These are phyloP conservation scores for Graptemys geographica DNA, from an alignment of 2,797 vertebrate genomes.

Conservation along the genomic window DNA sequence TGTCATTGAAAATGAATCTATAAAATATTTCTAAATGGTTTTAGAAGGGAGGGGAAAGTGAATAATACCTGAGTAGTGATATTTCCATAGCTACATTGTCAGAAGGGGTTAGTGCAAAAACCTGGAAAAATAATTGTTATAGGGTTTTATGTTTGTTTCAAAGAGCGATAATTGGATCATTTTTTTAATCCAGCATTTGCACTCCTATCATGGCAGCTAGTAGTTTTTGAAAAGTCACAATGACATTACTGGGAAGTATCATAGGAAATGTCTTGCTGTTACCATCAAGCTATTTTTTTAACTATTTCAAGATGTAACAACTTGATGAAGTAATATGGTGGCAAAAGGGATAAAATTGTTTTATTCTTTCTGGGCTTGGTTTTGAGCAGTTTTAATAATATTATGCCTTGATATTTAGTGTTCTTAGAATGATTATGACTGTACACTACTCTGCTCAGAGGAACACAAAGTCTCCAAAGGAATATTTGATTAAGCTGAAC, in stretches of 20 bases:
- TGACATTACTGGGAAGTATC: background rate
- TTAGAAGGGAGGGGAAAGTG: background rate
- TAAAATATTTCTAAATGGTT: background rate
- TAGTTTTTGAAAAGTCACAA: background rate
- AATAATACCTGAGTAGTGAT: background rate
- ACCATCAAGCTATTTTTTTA: background rate
- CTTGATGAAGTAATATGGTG: background rate
- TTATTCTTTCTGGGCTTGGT: background rate
- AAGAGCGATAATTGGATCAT: background rate
- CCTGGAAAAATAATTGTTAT: background rate
- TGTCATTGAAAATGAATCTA: background rate
- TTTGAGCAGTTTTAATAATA: background rate
- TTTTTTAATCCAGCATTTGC: background rate
- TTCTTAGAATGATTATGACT: constrained; percentile 14
- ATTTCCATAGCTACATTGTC: background rate
- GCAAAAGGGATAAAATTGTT: background rate
- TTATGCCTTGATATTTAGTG: constrained; percentile 16
- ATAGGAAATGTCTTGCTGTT: background rate
- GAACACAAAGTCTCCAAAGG: background rate
- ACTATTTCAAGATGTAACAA: background rate
- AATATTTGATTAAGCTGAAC: constrained; percentile 17
- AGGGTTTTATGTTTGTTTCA: background rate
- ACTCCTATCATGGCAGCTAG: background rate
- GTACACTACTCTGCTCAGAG: background rate
- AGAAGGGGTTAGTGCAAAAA: background rate